A percentile compares a stretch with the other conserved stretches of the same genome.
phyloP scores from a whole-genome alignment of 1,140 invertebrate species.

The Drosophila saltans region DNA sequence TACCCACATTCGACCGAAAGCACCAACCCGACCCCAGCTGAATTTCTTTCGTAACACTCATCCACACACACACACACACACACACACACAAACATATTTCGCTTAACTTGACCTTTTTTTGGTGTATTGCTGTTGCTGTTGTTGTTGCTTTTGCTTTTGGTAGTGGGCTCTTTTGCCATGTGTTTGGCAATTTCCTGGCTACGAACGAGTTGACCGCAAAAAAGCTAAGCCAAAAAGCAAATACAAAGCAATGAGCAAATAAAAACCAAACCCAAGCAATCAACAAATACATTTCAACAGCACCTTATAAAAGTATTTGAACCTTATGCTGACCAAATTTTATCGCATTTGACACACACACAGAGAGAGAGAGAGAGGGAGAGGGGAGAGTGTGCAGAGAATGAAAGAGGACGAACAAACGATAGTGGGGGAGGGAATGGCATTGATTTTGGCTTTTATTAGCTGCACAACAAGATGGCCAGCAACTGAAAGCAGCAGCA shows the following conservation, averaged over 20 bases:
- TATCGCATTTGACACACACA: conserved; percentile 74
- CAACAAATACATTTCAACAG: conserved; percentile 80
- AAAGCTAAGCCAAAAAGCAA: conserved; percentile 59
- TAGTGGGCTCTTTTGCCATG: conserved; percentile 65
- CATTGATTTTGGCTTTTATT: conserved; percentile 81
- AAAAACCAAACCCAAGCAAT: conserved; percentile 78
- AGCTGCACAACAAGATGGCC: conserved; percentile 58
- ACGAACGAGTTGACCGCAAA: conserved; percentile 78
- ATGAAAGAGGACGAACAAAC: neutral
- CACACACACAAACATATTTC: conserved; percentile 32
- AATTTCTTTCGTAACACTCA: conserved; percentile 42
- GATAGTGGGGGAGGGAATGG: conserved; percentile 29
- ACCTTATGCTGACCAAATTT: conserved; percentile 81
- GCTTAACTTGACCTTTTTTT: conserved; percentile 66
- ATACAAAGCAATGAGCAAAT: conserved; percentile 71
- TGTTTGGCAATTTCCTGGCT: conserved; percentile 76
- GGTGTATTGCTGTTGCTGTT: no score
- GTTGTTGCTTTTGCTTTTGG: neutral
- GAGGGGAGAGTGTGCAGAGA: neutral
- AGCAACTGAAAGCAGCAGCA: conserved; percentile 28
- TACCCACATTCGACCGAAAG: conserved; percentile 11
- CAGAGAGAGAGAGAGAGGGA: no score
- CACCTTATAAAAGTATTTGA: conserved; percentile 81
- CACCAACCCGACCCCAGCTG: conserved; percentile 23
- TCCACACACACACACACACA: conserved; percentile 7